Evolutionary conservation across 1,140 invertebrate genomes (phyloP), one percentile per base, ranked within the genome.

Genomic region (Drosophila murphyi): DNA sequence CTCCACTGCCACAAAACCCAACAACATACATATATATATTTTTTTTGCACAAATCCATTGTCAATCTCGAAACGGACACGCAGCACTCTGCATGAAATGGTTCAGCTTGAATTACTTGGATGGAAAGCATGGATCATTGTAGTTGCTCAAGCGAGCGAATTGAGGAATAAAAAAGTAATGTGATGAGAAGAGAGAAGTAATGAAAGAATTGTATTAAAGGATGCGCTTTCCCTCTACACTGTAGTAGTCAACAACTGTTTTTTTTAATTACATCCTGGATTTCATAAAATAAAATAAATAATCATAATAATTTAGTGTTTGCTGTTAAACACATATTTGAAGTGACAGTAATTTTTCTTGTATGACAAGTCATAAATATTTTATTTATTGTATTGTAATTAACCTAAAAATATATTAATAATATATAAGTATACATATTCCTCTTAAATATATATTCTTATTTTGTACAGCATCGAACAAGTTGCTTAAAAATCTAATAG

Each of bases 1-100:
- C 39, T 10, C 39, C 55, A n/a, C 4, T 43, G 41, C 39, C 20
- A 43, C 39, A 37, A 65, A 6, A 51, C 54, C 54, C 43, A 64
- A 50, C 12, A 43, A 64, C 43, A 45, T 37, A 63, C 39, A n/a
- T 28, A 31, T 20, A n/a, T 34, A 10, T n/a, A 55, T 54, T 68
- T 54, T 73, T 45, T 45, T 47, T 73, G 28, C 8, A 47, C 34
- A 68, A 59, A 60, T 57, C 62, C 37, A 59, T 57, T 68, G 54
- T 72, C 71, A 71, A 71, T 63, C 52, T 50, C 34, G 31, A 52
- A 71, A 71, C 51, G 64, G 56, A 68, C 47, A 60, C 34, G 34
- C 68, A 70, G 51, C 57, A 61, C n/a, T 61, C 31, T 70, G 68
- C 57, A 61, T 61, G 69, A 41, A 45, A 43, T 64, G 55, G 34